Evolutionary conservation across 2,797 vertebrate species (phyloP), one percentile per base, ranked within the genome.

Genomic region (Sebastes diploproa): DNA sequence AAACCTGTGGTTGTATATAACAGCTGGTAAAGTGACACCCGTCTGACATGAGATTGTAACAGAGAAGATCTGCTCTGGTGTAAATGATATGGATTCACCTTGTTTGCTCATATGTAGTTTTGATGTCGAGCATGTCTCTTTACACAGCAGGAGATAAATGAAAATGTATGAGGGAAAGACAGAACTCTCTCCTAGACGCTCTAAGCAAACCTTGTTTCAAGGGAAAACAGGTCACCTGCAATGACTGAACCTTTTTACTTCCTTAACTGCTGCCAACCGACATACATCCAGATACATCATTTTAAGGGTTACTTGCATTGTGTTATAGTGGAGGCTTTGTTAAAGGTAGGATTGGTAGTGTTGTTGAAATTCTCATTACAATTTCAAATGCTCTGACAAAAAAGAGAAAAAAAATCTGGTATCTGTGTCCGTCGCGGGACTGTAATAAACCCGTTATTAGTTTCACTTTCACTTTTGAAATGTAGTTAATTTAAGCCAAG

Each of bases 1-100:
- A 56, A 72, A 77, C 12, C 25, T 54, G 55, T 20, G 20, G 52
- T 76, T 65, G 30, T 68, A 50, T 50, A 27, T 38, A 76, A 79
- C 62, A 63, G 52, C 34, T 50, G 13, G 7, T 69, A 8, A 66
- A 36, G 52, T 59, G 56, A 84, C 52, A 72, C 55, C 38, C 2
- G 3, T 9, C 3, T 55, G 20, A 63, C 25, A 63, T 9, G 20
- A 20, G 65, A 32, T 18, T 29, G 34, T 36, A 34, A 66, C 16
- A 2, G 65, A 72, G 10, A 38, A 2, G 10, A n/a, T 66, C 61
- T 52, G 4, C 54, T 67, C 12, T 5, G 1, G 16, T 55, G 36
- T 68, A 34, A 80, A 54, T 54, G 8, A 46, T 67, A 56, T 55
- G 67, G 29, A 65, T 88, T 70, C 7, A 18, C 30, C 4, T 4